Evolutionary conservation across 2,888 invertebrate species (phyloP).

Genomic region (Agrotis exclamationis): DNA sequence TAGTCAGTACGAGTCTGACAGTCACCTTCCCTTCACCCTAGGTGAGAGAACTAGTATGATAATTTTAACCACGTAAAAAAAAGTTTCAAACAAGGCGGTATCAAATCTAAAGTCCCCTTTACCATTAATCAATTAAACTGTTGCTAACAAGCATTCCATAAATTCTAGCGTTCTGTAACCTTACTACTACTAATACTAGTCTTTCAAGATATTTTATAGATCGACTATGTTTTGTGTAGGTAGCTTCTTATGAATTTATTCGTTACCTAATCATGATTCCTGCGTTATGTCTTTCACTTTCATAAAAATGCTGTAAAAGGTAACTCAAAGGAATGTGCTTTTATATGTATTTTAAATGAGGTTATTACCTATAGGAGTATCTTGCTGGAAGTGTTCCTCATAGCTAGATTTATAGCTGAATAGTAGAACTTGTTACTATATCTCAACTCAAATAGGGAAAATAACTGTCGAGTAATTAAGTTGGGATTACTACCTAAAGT

Average conservation of each 20-base stretch:
- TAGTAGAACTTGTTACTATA: no score
- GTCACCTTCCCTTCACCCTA: no score
- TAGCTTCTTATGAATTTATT: constrained; percentile 19
- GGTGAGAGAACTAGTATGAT: no score
- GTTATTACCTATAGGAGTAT: background rate
- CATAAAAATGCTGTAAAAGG: constrained; percentile 26
- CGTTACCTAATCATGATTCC: constrained; percentile 42
- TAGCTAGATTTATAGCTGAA: background rate
- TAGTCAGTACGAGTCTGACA: no score
- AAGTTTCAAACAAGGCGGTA: background rate
- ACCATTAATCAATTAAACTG: constrained; percentile 41
- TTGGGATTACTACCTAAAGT: no score
- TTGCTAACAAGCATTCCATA: constrained; percentile 48
- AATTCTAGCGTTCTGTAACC: constrained; percentile 30
- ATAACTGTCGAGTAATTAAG: no score
- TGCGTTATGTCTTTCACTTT: constrained; percentile 26
- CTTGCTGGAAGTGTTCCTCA: constrained; percentile 19
- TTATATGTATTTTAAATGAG: constrained; percentile 14
- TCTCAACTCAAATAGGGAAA: no score
- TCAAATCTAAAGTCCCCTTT: constrained; percentile 41
- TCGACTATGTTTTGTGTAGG: constrained; percentile 1
- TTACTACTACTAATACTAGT: constrained; percentile 24
- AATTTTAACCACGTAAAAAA: no score
- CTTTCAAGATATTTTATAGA: constrained; percentile 39
- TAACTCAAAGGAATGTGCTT: background rate